phyloP scores from a whole-genome alignment of 2,797 vertebrate genomes.

The Phrynocephalus guinanensis region DNA sequence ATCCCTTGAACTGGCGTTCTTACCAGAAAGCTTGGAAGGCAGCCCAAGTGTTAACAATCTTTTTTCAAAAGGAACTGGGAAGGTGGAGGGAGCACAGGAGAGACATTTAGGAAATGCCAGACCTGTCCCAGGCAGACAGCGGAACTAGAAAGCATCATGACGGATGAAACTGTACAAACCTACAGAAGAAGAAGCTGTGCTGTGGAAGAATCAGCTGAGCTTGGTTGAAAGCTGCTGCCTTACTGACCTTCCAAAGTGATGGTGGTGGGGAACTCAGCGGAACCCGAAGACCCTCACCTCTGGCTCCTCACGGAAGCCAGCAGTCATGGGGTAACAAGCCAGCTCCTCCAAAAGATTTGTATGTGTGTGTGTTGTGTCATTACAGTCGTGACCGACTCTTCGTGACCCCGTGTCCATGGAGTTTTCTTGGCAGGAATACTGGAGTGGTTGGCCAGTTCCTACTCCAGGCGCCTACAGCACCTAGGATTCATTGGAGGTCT shows the following conservation, averaged over 20 bases:
- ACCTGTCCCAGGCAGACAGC: background rate
- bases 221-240: background rate
- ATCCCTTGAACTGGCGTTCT: background rate
- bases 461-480: too few species aligned
- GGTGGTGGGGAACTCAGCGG: too few species aligned
- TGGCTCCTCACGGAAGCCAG: background rate
- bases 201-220: background rate
- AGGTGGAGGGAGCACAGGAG: background rate
- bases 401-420: too few species aligned
- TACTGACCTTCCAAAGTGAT: background rate
- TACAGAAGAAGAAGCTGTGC: background rate
- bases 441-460: too few species aligned
- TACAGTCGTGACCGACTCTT: too few species aligned
- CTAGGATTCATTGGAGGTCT: too few species aligned
- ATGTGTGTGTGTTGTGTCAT: too few species aligned
- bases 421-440: too few species aligned
- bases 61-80: background rate
- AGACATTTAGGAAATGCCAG: conserved; percentile 3
- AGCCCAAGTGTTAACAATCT: background rate
- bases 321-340: background rate
- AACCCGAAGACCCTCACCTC: background rate
- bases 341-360: background rate
- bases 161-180: background rate
- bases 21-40: conserved; percentile 9
- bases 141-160: background rate